These are phyloP conservation scores for Lasioglossum albipes DNA, from an alignment of 1,140 invertebrate genomes.

Conservation along the genomic window DNA sequence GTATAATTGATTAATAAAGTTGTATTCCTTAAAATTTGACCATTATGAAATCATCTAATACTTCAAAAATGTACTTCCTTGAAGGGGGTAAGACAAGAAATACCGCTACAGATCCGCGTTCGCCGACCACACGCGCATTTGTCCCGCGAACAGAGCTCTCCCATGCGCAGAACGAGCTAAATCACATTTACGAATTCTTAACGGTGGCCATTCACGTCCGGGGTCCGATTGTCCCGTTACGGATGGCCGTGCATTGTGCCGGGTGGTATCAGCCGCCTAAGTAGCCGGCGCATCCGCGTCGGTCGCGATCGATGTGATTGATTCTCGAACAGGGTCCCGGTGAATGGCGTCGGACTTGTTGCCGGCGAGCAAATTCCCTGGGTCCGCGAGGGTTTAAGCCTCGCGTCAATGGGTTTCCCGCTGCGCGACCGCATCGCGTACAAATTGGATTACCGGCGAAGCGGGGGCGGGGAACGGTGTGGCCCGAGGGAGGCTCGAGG, in stretches of 20 bases:
- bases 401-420: conserved; percentile 57
- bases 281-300: not conserved
- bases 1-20: too few relatives aligned
- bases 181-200: conserved; percentile 4
- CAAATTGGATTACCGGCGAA: conserved; percentile 60
- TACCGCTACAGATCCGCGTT: too few relatives aligned
- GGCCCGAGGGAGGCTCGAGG: too few relatives aligned
- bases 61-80: too few relatives aligned
- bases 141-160: not conserved
- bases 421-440: conserved; percentile 55
- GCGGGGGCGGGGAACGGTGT: not conserved
- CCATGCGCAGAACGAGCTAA: not conserved
- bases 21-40: too few relatives aligned
- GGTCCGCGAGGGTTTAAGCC: conserved; percentile 39
- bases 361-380: conserved; percentile 21
- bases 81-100: too few relatives aligned
- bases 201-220: not conserved
- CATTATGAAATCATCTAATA: too few relatives aligned
- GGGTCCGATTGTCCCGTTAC: conserved; percentile 1
- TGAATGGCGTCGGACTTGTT: conserved; percentile 22
- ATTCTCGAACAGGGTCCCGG: conserved; percentile 23
- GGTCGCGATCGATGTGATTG: conserved; percentile 32
- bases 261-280: conserved; percentile 13
- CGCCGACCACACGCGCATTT: too few relatives aligned
- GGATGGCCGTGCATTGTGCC: conserved; percentile 15